These are phyloP conservation scores for Cyphomyrus plagiostoma DNA, from an alignment of 2,113 vertebrate species.

Conservation along the genomic window DNA sequence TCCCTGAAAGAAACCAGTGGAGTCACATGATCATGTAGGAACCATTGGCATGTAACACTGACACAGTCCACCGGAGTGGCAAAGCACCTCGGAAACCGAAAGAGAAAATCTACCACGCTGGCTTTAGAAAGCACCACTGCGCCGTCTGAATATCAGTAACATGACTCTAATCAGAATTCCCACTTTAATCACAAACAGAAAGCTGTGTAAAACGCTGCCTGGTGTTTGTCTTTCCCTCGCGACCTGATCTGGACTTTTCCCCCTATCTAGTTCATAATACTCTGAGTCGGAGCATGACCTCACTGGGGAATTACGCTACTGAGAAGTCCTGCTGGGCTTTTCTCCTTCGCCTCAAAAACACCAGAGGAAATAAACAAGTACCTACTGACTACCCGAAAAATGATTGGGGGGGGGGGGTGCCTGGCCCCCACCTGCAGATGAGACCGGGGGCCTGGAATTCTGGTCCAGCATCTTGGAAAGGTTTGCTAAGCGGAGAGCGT, in stretches of 20 bases:
- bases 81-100: not conserved
- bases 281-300: slow-evolving; percentile 29
- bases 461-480: not conserved
- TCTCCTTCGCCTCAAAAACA: not conserved
- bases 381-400: not conserved
- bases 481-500: not conserved
- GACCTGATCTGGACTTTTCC: slow-evolving; percentile 20
- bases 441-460: not conserved
- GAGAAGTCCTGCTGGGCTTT: slow-evolving; percentile 28
- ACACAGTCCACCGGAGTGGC: not conserved
- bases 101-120: not conserved
- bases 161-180: not conserved
- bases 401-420: not conserved
- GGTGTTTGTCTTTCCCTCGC: not conserved
- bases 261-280: not conserved
- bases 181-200: too few relatives aligned
- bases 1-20: not conserved
- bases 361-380: not conserved
- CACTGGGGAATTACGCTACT: slow-evolving; percentile 19
- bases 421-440: not conserved
- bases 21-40: not conserved
- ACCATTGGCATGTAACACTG: not conserved
- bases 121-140: not conserved
- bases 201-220: not conserved
- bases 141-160: not conserved